These are phyloP conservation scores for Oreortyx pictus DNA, from an alignment of 2,797 vertebrate species.

Conservation along the genomic window DNA sequence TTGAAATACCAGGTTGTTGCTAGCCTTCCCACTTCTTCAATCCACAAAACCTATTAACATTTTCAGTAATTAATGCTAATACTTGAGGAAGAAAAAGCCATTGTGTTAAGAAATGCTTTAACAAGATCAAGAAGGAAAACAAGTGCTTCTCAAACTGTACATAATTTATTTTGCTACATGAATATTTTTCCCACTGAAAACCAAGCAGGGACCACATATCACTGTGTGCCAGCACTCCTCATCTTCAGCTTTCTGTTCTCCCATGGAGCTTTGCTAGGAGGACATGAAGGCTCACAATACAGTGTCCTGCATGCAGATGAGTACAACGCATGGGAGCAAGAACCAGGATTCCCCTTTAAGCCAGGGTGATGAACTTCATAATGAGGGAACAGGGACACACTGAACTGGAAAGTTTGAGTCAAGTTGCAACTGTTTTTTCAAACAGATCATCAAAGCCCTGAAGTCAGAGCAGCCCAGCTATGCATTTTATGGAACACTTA, in stretches of 20 bases:
- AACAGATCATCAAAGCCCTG: slow-evolving; percentile 54
- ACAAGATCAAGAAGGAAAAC: slow-evolving; percentile 70
- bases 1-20: slow-evolving; percentile 69
- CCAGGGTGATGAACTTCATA: slow-evolving; percentile 8
- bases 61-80: slow-evolving; percentile 77
- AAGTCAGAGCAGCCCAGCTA: slow-evolving; percentile 47
- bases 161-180: slow-evolving; percentile 32
- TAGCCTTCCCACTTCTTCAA: slow-evolving; percentile 59
- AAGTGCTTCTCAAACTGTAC: slow-evolving; percentile 48
- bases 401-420: slow-evolving; percentile 55
- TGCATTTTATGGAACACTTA: slow-evolving; percentile 56
- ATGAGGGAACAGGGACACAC: background rate
- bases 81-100: slow-evolving; percentile 75
- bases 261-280: background rate
- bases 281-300: background rate
- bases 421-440: slow-evolving; percentile 48
- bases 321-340: background rate
- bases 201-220: background rate
- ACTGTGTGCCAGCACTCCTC: background rate
- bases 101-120: slow-evolving; percentile 77
- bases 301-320: fast-evolving
- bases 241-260: background rate
- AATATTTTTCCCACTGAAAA: background rate
- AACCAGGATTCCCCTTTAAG: background rate
- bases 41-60: slow-evolving; percentile 72